phyloP scores from a whole-genome alignment of 2,113 vertebrate genomes.

The Pseudonaja textilis region DNA sequence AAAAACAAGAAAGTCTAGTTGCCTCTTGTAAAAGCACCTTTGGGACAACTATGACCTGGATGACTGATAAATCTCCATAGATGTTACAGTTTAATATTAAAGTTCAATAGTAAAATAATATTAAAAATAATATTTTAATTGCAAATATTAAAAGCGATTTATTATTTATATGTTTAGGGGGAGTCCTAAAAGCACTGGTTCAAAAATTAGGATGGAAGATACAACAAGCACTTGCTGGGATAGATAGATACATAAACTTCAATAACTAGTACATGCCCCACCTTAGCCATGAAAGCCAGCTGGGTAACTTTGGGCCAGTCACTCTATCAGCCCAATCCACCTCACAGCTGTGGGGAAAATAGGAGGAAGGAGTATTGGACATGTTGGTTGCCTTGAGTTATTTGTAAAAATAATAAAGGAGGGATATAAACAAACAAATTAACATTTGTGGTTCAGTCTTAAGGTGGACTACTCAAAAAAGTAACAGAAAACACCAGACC shows the following conservation, averaged over 20 bases:
- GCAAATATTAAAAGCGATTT: not conserved
- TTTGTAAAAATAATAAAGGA: not conserved
- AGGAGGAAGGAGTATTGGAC: not conserved
- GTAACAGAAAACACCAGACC: not conserved
- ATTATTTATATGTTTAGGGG: not conserved
- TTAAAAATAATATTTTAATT: no score
- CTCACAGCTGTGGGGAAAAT: not conserved
- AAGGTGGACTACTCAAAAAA: not conserved
- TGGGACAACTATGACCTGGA: no score
- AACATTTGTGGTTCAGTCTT: not conserved
- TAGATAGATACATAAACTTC: not conserved
- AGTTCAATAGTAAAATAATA: no score
- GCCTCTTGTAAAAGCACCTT: no score
- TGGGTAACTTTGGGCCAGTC: not conserved
- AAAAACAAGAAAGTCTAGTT: no score
- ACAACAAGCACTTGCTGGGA: not conserved
- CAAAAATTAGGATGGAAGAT: not conserved
- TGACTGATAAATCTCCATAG: no score
- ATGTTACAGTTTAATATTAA: no score
- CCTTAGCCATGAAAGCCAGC: not conserved
- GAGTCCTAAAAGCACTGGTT: not conserved
- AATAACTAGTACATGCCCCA: not conserved
- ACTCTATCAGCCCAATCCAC: not conserved
- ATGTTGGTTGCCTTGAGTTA: not conserved
- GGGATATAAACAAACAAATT: not conserved